Conservation (phyloP, 2,113 vertebrate genomes). For the Corythaeola cristata region DNA sequence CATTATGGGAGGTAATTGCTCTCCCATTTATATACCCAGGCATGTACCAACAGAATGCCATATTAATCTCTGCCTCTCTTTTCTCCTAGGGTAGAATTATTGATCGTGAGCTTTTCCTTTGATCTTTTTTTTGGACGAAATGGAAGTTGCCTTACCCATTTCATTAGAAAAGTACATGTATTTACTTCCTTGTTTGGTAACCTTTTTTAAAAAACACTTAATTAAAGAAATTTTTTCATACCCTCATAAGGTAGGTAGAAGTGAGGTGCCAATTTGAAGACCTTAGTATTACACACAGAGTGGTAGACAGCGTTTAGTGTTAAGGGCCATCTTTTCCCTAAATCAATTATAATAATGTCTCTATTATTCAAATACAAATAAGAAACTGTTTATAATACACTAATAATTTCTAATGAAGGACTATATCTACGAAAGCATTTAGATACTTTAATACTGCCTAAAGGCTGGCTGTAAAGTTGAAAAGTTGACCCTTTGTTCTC, state of each 20-base stretch:
- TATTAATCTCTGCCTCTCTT: neutral
- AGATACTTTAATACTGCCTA: neutral
- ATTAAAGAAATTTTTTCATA: neutral
- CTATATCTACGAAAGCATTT: neutral
- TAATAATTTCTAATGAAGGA: neutral
- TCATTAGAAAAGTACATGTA: neutral
- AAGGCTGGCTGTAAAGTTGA: neutral
- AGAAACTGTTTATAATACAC: neutral
- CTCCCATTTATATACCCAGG: neutral
- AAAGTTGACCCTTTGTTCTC: neutral
- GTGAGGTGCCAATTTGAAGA: neutral
- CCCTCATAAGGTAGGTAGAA: neutral
- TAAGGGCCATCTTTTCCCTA: neutral
- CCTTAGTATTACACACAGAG: neutral
- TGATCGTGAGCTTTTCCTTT: neutral
- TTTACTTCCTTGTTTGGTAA: neutral
- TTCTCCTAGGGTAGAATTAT: neutral
- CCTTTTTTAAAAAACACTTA: neutral
- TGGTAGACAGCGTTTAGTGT: neutral
- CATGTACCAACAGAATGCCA: neutral
- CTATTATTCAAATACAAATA: neutral
- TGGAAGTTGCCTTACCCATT: neutral
- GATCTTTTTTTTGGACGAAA: neutral
- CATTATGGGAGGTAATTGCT: neutral
- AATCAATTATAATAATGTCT: neutral